Percentiles rank a stretch among this genome's conserved stretches.
Conservation (phyloP, 2,888 invertebrate species). For the Mongoloraphidia duomilia region DNA sequence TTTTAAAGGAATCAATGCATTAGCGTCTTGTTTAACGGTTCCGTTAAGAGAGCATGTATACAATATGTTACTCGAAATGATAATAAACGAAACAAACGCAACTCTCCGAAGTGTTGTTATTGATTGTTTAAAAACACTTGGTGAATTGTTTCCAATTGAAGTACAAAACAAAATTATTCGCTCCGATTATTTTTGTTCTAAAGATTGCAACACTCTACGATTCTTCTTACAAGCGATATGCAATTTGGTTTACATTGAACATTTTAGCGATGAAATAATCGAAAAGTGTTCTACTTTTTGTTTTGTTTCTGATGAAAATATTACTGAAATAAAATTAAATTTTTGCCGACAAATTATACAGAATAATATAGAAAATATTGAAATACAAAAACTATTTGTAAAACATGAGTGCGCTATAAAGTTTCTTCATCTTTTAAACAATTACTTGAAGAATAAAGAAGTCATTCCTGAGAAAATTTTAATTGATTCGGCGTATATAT, state of each 20-base stretch:
- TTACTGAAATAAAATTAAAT: no score
- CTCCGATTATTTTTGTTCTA: slow-evolving; percentile 25
- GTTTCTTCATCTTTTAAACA: no score
- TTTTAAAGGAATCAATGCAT: slow-evolving; percentile 35
- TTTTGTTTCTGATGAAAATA: no score
- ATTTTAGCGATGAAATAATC: slow-evolving; percentile 32
- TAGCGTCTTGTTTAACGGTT: slow-evolving; percentile 31
- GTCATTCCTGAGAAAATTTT: slow-evolving; percentile 11
- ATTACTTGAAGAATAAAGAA: no score
- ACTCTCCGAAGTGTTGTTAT: slow-evolving; percentile 33
- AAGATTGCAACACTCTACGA: slow-evolving; percentile 14
- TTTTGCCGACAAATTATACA: no score
- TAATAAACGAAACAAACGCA: slow-evolving; percentile 31
- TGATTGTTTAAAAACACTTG: slow-evolving; percentile 36
- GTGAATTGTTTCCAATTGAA: slow-evolving; percentile 37
- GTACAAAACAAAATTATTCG: slow-evolving; percentile 34
- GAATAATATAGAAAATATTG: slow-evolving; percentile 23
- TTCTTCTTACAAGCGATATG: slow-evolving; percentile 30
- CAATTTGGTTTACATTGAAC: slow-evolving; percentile 33
- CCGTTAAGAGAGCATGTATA: slow-evolving; percentile 37
- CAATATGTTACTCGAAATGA: slow-evolving; percentile 33
- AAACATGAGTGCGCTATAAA: no score
- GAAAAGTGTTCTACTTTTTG: slow-evolving; percentile 10
- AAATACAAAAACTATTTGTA: slow-evolving; percentile 11
- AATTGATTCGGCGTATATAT: slow-evolving; percentile 28